These are phyloP conservation scores for Acrobasis suavella DNA, from an alignment of 2,888 invertebrate genomes.

Conservation along the genomic window DNA sequence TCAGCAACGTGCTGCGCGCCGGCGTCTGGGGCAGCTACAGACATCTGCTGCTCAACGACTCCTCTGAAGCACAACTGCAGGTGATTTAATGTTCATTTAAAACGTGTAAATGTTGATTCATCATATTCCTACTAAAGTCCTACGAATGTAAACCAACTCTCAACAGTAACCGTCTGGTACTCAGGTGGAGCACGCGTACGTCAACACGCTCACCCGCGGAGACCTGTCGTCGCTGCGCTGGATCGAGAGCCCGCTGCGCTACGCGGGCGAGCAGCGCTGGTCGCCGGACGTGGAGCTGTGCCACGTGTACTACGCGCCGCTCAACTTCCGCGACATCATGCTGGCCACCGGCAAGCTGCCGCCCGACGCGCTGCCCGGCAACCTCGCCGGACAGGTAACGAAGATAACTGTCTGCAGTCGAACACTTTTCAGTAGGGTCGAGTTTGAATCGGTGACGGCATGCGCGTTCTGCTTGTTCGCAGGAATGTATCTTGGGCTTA, in stretches of 20 bases:
- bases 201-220: conserved; percentile 95
- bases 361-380: conserved; percentile 97
- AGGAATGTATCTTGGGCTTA: conserved; percentile 97
- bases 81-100: conserved; percentile 56
- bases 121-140: no score
- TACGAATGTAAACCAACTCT: background rate
- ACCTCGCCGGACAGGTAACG: conserved; percentile 85
- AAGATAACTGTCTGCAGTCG: background rate
- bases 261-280: conserved; percentile 61
- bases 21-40: conserved; percentile 94
- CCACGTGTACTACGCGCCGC: conserved; percentile 94
- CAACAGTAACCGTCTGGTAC: conserved; percentile 36
- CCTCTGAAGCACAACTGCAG: conserved; percentile 62
- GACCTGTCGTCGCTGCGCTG: conserved; percentile 97
- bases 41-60: conserved; percentile 86
- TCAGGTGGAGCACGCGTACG: conserved; percentile 96
- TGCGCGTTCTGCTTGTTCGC: conserved; percentile 34
- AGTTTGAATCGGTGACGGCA: no score
- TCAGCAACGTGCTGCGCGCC: conserved; percentile 91
- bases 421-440: no score
- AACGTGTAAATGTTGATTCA: no score
- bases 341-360: conserved; percentile 98
- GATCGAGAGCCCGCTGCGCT: conserved; percentile 88
- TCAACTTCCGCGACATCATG: conserved; percentile 99
- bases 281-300: conserved; percentile 86